These are phyloP conservation scores for Trissoscelio sp. DNA, from an alignment of 2,888 invertebrate genomes.

Conservation along the genomic window DNA sequence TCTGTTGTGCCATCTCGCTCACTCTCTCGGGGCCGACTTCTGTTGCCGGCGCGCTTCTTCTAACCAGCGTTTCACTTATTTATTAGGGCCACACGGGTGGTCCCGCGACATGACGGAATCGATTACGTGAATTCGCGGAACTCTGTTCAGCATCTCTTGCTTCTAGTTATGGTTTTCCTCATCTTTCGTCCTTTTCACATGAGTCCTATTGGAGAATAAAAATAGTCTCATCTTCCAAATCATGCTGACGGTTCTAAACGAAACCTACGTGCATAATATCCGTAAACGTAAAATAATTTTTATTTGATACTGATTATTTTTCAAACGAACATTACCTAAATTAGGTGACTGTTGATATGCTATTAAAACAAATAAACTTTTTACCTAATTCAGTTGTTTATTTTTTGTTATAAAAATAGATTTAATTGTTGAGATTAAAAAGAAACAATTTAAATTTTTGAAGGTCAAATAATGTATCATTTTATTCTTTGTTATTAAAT, in stretches of 20 bases:
- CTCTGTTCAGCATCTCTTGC: constrained; percentile 70
- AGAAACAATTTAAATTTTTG: no score
- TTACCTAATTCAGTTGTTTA: no score
- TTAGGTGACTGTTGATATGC: no score
- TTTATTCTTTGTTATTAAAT: no score
- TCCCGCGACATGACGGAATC: constrained; percentile 84
- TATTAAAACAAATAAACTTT: no score
- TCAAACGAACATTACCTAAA: no score
- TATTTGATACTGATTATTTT: no score
- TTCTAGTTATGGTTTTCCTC: constrained; percentile 35
- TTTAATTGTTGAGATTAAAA: no score
- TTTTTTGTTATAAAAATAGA: no score
- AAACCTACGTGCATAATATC: constrained; percentile 43
- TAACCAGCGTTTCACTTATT: constrained; percentile 83
- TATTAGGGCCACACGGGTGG: constrained; percentile 83
- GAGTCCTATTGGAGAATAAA: constrained; percentile 34
- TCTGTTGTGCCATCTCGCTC: constrained; percentile 31
- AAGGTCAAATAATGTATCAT: no score
- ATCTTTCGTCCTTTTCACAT: constrained; percentile 37
- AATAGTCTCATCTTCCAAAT: constrained; percentile 76
- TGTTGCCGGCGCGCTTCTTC: constrained; percentile 73
- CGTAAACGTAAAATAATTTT: no score
- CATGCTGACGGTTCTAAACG: constrained; percentile 73
- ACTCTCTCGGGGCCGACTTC: constrained; percentile 33
- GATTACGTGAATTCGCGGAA: constrained; percentile 83